Evolutionary conservation across 2,797 vertebrate species (phyloP).

Genomic region (Pangasius macronema): DNA sequence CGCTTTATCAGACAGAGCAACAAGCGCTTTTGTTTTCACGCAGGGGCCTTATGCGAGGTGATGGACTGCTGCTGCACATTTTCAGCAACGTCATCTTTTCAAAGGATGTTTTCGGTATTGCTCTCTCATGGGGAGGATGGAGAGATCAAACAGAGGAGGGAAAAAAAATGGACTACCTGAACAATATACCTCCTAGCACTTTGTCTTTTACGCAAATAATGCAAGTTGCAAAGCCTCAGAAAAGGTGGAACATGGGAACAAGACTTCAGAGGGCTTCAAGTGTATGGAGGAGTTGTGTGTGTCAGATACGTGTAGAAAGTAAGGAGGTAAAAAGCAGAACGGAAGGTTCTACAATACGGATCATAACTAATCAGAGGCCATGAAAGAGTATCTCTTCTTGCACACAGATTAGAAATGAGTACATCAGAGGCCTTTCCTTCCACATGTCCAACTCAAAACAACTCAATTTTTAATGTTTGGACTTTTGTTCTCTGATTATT

Average conservation of each 20-base stretch:
- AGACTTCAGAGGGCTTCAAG: slow-evolving; percentile 78
- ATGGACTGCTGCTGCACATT: slow-evolving; percentile 74
- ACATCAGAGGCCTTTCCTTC: not conserved
- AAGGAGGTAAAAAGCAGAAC: not conserved
- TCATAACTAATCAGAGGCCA: not conserved
- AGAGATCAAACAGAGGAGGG: slow-evolving; percentile 75
- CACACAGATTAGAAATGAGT: not conserved
- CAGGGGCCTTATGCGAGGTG: slow-evolving; percentile 74
- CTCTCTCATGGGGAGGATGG: slow-evolving; percentile 67
- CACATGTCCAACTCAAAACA: not conserved
- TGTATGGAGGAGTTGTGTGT: slow-evolving; percentile 61
- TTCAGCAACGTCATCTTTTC: slow-evolving; percentile 73
- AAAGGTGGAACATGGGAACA: slow-evolving; percentile 40
- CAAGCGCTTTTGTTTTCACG: slow-evolving; percentile 57
- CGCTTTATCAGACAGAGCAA: slow-evolving; percentile 71
- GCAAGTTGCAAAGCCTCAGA: not conserved
- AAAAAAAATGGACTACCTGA: slow-evolving; percentile 53
- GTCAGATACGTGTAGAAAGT: not conserved
- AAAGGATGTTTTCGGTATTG: slow-evolving; percentile 65
- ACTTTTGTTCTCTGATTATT: not conserved
- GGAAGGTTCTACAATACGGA: not conserved
- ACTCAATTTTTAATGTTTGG: not conserved
- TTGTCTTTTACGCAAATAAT: not conserved
- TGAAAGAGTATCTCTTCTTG: not conserved
- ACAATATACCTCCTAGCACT: slow-evolving; percentile 69